phyloP scores from a whole-genome alignment of 37 sponge, comb jelly and placozoan genomes.

The Halichondria panicea region DNA sequence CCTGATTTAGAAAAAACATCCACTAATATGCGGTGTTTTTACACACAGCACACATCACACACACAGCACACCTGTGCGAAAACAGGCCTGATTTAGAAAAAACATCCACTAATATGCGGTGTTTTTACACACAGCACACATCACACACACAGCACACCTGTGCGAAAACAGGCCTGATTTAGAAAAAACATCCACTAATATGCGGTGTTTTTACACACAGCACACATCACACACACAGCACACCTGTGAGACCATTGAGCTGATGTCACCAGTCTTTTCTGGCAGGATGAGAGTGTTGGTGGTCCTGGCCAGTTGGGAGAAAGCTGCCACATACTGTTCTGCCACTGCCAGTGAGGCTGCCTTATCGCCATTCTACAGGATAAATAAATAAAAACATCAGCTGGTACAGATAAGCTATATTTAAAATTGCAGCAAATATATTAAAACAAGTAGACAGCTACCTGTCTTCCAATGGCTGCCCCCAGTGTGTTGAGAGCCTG shows the following conservation, averaged over 20 bases:
- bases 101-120: no score
- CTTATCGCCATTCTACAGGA: conserved; percentile 62
- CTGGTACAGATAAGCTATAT: background rate
- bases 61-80: no score
- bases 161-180: no score
- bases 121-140: no score
- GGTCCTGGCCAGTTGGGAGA: conserved; percentile 89
- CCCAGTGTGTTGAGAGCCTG: conserved; percentile 70
- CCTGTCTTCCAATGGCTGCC: conserved; percentile 56
- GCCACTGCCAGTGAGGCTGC: conserved; percentile 91
- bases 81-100: no score
- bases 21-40: no score
- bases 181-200: no score
- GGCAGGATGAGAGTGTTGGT: conserved; percentile 90
- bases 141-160: no score
- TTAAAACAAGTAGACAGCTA: background rate
- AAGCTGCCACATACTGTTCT: conserved; percentile 95
- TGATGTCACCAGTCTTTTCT: conserved; percentile 84
- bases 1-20: no score
- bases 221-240: no score
- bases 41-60: no score
- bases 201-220: no score
- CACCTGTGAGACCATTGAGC: conserved; percentile 99
- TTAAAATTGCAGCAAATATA: background rate
- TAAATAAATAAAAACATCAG: conserved; percentile 1